Conservation (phyloP, 2,888 invertebrate species). For the Cyclophora punctaria region DNA sequence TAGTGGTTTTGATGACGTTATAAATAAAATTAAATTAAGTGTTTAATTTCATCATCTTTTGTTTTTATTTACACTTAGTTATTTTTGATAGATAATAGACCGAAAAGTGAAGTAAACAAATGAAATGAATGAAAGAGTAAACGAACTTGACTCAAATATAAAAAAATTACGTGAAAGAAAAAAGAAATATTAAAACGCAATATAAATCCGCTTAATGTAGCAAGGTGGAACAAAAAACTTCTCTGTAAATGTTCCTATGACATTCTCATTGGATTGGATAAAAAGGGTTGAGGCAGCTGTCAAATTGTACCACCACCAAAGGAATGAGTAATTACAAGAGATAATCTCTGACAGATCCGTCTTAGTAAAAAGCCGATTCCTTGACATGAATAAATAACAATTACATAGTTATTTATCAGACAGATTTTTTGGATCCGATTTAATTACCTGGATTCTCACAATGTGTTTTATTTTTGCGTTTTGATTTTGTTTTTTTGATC, state of each 20-base stretch:
- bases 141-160: conserved; percentile 16
- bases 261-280: conserved; percentile 62
- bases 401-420: conserved; percentile 62
- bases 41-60: too few relatives aligned
- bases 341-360: conserved; percentile 73
- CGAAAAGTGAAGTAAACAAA: too few relatives aligned
- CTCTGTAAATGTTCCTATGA: conserved; percentile 61
- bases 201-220: conserved; percentile 49
- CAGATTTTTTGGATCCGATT: conserved; percentile 53
- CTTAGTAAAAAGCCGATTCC: conserved; percentile 68
- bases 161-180: background rate
- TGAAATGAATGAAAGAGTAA: background rate
- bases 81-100: too few relatives aligned
- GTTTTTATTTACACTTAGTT: too few relatives aligned
- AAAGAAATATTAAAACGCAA: conserved; percentile 44
- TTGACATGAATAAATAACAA: conserved; percentile 69
- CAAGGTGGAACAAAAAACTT: conserved; percentile 27
- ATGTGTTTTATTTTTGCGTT: conserved; percentile 44
- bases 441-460: conserved; percentile 73
- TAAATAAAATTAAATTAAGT: too few relatives aligned
- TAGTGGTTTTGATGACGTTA: too few relatives aligned
- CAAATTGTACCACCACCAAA: conserved; percentile 64
- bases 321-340: conserved; percentile 64
- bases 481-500: conserved; percentile 20
- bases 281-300: conserved; percentile 74